A percentile compares a stretch with the other conserved stretches of the same genome.
Evolutionary conservation across 2,113 vertebrate genomes (phyloP).

Genomic region (Theristicus caerulescens): DNA sequence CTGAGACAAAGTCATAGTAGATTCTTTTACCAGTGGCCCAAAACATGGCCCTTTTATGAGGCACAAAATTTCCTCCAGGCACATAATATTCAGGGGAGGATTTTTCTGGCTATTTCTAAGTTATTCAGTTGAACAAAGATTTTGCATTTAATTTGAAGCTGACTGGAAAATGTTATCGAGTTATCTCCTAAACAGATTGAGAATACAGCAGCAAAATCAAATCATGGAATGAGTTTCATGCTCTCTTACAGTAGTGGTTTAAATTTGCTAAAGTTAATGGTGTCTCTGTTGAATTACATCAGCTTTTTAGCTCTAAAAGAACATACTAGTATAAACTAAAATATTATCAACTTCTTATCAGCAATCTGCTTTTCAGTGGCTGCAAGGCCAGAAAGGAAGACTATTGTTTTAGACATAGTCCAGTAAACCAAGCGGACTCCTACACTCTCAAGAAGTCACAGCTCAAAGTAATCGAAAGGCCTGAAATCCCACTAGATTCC

Average conservation of each 20-base stretch:
- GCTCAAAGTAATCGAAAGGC: neutral
- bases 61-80: neutral
- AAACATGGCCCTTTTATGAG: neutral
- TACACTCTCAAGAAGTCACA: neutral
- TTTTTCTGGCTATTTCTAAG: conserved; percentile 6
- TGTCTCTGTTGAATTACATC: conserved; percentile 29
- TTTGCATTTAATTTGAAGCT: conserved; percentile 50
- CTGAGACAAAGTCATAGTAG: neutral
- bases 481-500: neutral
- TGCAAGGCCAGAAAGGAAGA: neutral
- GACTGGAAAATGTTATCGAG: conserved; percentile 44
- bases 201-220: conserved; percentile 56
- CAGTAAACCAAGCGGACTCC: neutral
- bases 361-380: neutral
- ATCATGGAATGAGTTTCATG: conserved; percentile 44
- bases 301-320: conserved; percentile 31
- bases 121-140: conserved; percentile 29
- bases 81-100: neutral
- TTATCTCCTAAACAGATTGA: conserved; percentile 43
- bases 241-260: conserved; percentile 30
- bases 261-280: conserved; percentile 46
- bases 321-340: conserved; percentile 11
- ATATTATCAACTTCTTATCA: conserved; percentile 20
- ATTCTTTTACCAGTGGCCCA: neutral
- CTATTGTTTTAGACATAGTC: neutral